Conservation (phyloP, 2,797 vertebrate genomes). For the Phataginus tetradactyla region DNA sequence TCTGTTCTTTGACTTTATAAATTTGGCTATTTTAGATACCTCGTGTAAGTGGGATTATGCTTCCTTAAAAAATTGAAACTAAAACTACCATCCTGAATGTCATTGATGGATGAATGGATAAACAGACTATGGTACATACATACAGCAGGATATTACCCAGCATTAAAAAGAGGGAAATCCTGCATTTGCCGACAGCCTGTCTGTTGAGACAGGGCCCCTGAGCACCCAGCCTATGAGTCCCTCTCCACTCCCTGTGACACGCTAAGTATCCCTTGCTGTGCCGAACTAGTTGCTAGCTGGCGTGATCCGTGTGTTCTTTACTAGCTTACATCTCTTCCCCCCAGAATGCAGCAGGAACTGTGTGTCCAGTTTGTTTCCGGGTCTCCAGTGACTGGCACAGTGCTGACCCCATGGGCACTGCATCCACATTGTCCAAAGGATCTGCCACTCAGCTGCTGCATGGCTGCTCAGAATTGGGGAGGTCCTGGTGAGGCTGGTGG, state of each 20-base stretch:
- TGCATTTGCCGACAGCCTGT: background rate
- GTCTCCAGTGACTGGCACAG: background rate
- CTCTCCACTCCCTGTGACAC: accelerated
- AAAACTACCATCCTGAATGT: background rate
- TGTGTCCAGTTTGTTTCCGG: background rate
- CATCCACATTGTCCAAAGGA: too few species aligned
- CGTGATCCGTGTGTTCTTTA: background rate
- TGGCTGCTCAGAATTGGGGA: background rate
- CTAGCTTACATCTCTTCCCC: background rate
- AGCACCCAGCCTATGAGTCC: background rate
- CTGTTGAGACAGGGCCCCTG: too few species aligned
- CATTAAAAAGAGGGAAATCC: background rate
- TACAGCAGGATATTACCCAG: background rate
- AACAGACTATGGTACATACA: background rate
- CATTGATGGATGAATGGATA: background rate
- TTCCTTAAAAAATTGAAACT: background rate
- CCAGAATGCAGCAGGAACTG: background rate
- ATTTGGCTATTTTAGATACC: background rate
- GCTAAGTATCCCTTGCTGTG: too few species aligned
- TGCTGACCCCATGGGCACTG: accelerated
- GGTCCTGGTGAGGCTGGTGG: accelerated
- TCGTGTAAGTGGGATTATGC: background rate
- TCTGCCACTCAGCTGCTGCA: accelerated
- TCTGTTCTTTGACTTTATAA: background rate
- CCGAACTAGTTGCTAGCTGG: background rate